Evolutionary conservation across 1,140 invertebrate genomes (phyloP), one percentile per base, ranked within the genome.

Genomic region (Drosophila willistoni): DNA sequence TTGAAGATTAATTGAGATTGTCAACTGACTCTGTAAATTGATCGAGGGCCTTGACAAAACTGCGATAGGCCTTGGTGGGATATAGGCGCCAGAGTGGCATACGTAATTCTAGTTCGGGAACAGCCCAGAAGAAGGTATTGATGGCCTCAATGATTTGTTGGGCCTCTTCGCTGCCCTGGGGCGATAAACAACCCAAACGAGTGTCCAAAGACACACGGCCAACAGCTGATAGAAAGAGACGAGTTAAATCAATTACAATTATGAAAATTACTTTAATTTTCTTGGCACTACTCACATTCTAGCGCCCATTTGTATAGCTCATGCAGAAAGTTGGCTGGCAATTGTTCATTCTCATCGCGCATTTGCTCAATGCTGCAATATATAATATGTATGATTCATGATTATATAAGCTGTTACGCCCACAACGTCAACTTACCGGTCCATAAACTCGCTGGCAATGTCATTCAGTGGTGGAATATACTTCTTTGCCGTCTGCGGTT

Each of bases 221-320:
- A 7, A 97, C 96, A 51, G 96, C 96, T 97, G 91, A 44, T 71
- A 47, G 19, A 36, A 10, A 22, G 13, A 7, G 47, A 55, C 22
- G 14, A 42, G 10, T 29, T 22, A 56, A 22, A 9, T 39, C 34
- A 55, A 57, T n/a, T 56, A 47, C 42, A 56, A 57, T 68, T 47
- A 25, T 19, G 4, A 41, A 29, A 65, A 19, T 61, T 39, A 17
- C 10, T 51, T 56, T 6, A 14, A 34, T 19, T 41, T 17, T 51
- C 25, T 55, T 64, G 47, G 67, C 57, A 57, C 68, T 54, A 82
- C 95, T 95, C 93, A 97, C 96, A 97, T 94, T 98, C 97, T 34
- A 98, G 93, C 1, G 97, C 96, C 96, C 96, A 97, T 94, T 97
- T 97, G 90, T 97, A 96, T 42, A 97, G 94, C 93, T 97, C 96